Conservation (phyloP, 23 tunicate species). For the Oikopleura dioica region DNA sequence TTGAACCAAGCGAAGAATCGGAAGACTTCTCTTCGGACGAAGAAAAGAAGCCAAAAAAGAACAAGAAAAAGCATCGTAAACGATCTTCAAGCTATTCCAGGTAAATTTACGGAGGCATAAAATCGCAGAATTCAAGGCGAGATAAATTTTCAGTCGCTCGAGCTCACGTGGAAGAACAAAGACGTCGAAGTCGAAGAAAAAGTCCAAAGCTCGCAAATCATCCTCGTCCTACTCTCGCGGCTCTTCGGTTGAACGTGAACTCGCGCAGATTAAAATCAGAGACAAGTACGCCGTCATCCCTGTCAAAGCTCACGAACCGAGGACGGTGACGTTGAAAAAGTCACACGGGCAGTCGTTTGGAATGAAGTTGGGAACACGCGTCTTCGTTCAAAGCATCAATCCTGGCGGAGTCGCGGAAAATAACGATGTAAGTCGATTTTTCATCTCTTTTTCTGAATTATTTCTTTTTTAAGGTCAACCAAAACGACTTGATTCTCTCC, state of each 20-base stretch:
- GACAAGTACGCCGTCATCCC: neutral
- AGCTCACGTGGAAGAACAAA: neutral
- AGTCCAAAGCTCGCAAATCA: neutral
- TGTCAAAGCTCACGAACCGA: conserved; percentile 7
- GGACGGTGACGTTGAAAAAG: neutral
- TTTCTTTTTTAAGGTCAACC: neutral
- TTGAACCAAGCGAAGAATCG: too few species aligned
- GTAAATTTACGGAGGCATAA: too few species aligned
- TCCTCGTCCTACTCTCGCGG: neutral
- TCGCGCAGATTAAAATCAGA: neutral
- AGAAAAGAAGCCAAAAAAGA: too few species aligned
- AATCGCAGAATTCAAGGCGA: neutral
- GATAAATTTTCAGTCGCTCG: neutral
- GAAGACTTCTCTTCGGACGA: too few species aligned
- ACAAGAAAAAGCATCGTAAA: too few species aligned
- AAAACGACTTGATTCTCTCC: neutral
- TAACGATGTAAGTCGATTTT: neutral
- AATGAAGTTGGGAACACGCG: conserved; percentile 1
- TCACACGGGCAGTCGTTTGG: neutral
- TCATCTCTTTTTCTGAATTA: too few species aligned
- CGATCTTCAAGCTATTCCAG: too few species aligned
- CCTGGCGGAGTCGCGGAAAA: neutral
- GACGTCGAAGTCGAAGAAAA: neutral
- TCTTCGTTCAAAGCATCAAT: neutral
- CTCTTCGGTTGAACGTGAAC: neutral